Evolutionary conservation across 2,113 vertebrate species (phyloP), one percentile per base, ranked within the genome.

Genomic region (Struthidea cinerea): DNA sequence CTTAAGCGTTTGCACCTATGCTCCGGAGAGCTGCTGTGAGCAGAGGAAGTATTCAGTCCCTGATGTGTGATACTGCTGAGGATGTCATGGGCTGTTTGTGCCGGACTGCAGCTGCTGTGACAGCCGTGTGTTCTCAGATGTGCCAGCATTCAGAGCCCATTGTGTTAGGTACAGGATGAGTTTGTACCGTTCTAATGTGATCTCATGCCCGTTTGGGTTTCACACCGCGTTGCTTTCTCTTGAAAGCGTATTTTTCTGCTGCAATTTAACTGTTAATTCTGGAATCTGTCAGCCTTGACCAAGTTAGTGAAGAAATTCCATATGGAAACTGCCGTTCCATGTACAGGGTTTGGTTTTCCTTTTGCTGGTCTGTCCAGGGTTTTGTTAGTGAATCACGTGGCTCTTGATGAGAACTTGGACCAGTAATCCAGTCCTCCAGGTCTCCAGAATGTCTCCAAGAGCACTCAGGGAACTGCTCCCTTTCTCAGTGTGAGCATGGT

Each of bases 111-210:
- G 64, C 69, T 84, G 65, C 69, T 78, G 22, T 52, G 30, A 7
- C 81, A 87, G 35, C 63, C 1, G 3, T 2, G 3, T 47, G 41
- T 80, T 83, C 68, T 33, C 2, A 0, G 5, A 6, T 9, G 10
- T 73, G 59, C 49, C 37, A 11, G 24, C 4, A 0, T n/a, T 50
- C 41, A 11, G n/a, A 13, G 19, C 5, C 9, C 27, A 5, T 37
- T 73, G 47, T 21, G 2, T 33, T 28, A 33, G 13, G 35, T 37
- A 23, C 46, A 46, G 37, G 39, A n/a, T 23, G 42, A 47, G 13
- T 53, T 60, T 87, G 46, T 77, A 22, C 21, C 3, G 68, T 82
- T 63, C 49, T 63, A 4, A 41, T 39, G 60, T 8, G 49, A 26
- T 73, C 4, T 3, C 4, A 0, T n/a, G 37, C 41, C 30, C 24